A percentile compares a stretch with the other conserved stretches of the same genome.
phyloP scores from a whole-genome alignment of 2,888 invertebrate genomes.

The Rambutsinella grinnellia region DNA sequence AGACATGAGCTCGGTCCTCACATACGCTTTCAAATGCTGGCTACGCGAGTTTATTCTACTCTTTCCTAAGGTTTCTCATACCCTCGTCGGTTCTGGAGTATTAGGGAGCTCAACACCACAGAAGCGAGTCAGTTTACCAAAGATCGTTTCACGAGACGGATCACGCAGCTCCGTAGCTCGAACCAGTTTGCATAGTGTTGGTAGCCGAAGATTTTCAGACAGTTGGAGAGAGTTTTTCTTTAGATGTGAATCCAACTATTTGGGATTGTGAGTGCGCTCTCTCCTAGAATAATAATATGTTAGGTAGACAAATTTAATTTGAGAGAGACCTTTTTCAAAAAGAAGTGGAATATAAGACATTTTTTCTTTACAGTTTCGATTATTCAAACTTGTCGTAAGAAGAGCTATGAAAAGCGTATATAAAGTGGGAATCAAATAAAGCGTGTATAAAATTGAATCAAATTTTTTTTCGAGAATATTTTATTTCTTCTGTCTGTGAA shows the following conservation, averaged over 20 bases:
- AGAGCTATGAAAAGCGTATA: no score
- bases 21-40: background rate
- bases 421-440: no score
- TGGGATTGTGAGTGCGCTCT: background rate
- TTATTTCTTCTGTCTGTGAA: no score
- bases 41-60: background rate
- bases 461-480: background rate
- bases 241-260: background rate
- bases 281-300: background rate
- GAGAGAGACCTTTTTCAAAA: background rate
- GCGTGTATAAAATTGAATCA: background rate
- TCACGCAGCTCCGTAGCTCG: slow-evolving; percentile 7
- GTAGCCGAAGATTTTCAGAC: no score
- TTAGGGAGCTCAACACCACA: background rate
- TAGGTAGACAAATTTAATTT: background rate
- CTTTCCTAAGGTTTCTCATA: no score
- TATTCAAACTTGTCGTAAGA: background rate
- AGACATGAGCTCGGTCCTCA: background rate
- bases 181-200: background rate
- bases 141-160: background rate
- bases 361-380: background rate
- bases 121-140: slow-evolving; percentile 1
- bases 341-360: background rate
- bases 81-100: no score
- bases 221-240: no score